phyloP scores from a whole-genome alignment of 2,113 vertebrate genomes.

The Erpornis zantholeuca region DNA sequence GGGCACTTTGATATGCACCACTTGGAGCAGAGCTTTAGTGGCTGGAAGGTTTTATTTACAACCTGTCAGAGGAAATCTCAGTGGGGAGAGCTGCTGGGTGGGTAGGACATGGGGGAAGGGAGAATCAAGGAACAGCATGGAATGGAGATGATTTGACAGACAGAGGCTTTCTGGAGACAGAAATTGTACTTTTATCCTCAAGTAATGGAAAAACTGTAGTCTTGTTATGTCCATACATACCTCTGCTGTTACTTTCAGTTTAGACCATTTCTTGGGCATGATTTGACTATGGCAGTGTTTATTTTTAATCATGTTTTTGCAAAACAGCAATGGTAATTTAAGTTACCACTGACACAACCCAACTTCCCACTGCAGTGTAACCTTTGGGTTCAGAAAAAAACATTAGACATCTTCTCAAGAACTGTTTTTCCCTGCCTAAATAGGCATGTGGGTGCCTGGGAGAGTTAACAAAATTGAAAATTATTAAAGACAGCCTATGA shows the following conservation, averaged over 20 bases:
- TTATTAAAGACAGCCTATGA: not conserved
- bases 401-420: not conserved
- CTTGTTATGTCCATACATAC: accelerated
- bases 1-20: not conserved
- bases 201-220: not conserved
- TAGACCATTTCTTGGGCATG: not conserved
- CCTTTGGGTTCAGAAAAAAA: not conserved
- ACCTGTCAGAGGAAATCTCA: not conserved
- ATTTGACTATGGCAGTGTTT: not conserved
- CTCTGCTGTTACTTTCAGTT: not conserved
- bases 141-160: not conserved
- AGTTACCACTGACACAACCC: not conserved
- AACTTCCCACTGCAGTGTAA: not conserved
- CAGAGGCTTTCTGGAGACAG: not conserved
- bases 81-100: not conserved
- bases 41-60: not conserved
- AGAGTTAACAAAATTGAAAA: not conserved
- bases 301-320: not conserved
- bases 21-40: not conserved
- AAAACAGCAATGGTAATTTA: not conserved
- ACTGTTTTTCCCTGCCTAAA: not conserved
- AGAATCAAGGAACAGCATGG: not conserved
- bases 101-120: not conserved
- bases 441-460: not conserved
- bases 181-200: not conserved